Percentiles rank a stretch among this genome's conserved stretches.
phyloP scores from a whole-genome alignment of 2,888 invertebrate genomes.

The Morpho deidamia region DNA sequence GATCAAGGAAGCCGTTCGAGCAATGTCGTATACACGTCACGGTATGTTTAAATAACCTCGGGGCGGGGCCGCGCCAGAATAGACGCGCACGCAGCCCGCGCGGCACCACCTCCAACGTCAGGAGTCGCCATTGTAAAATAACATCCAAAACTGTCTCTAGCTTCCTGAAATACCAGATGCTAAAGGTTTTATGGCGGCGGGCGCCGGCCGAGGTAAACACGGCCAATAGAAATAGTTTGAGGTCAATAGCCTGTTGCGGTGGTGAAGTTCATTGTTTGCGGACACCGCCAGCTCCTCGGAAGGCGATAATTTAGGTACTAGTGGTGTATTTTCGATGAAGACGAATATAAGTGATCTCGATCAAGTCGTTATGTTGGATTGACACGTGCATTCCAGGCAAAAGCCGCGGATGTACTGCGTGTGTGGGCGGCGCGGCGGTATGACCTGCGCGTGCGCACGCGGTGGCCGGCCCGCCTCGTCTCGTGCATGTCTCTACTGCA shows the following conservation, averaged over 20 bases:
- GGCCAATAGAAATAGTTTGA: constrained; percentile 43
- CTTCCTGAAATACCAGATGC: constrained; percentile 14
- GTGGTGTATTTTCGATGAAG: background rate
- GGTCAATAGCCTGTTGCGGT: constrained; percentile 48
- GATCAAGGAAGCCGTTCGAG: constrained; percentile 52
- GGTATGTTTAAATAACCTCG: constrained; percentile 56
- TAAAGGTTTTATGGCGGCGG: constrained; percentile 12
- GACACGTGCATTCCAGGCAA: constrained; percentile 30
- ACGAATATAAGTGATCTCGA: background rate
- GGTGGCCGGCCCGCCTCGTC: constrained; percentile 25
- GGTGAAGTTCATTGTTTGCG: constrained; percentile 32
- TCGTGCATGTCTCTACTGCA: constrained; percentile 17
- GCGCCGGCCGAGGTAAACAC: constrained; percentile 46
- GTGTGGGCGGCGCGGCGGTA: constrained; percentile 15
- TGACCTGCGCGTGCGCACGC: constrained; percentile 31
- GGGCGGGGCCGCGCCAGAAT: constrained; percentile 42
- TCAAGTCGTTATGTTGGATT: constrained; percentile 1
- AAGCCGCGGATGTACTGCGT: constrained; percentile 25
- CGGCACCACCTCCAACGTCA: constrained; percentile 45
- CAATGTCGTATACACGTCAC: constrained; percentile 44
- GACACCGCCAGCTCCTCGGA: constrained; percentile 1
- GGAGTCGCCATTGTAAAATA: constrained; percentile 24
- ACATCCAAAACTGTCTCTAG: constrained; percentile 1
- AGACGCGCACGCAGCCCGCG: constrained; percentile 49
- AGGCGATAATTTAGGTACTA: too few species aligned